Evolutionary conservation across 2,113 vertebrate species (phyloP), one percentile per base, ranked within the genome.

Genomic region (Gavia stellata): DNA sequence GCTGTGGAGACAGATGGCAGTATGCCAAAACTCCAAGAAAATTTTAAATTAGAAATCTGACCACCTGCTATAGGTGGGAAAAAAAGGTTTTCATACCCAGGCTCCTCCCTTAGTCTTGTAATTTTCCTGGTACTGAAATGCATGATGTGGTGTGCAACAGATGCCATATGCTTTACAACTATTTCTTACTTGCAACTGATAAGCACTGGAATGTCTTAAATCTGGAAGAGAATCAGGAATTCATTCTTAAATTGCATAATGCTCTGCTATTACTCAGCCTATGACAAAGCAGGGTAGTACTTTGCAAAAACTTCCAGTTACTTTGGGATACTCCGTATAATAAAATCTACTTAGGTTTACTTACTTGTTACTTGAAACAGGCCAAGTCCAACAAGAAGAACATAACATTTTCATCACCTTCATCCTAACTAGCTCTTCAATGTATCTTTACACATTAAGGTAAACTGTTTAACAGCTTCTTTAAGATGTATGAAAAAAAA

Each of bases 41-140:
- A 91, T 93, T 96, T 94, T 92, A 93, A 89, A 96, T 96, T 96
- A 88, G 53, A 88, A 95, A 94, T 90, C 45, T 93, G 92, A 90
- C 92, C 93, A 94, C 96, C 96, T 96, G 94, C 66, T 91, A 75
- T 79, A 95, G 81, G 94, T 82, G 23, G 79, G 55, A n/a, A 92
- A 24, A 82, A 62, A 78, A 6, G 34, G 25, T 28, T 91, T 79
- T 72, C 36, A 72, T 29, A 59, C 34, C 16, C 70, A 77, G 25
- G 81, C 70, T 82, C 92, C 92, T 88, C 84, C 89, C 77, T 87
- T 40, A 59, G 53, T 85, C 73, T 87, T 87, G 78, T 59, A 61
- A 85, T 91, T 84, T 91, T 56, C 44, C 52, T 66, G 78, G 66
- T 93, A 88, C 52, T 7, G 3, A 85, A 91, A 75, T 34, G 36